Evolutionary conservation across 1,140 invertebrate species (phyloP), one percentile per base, ranked within the genome.

Genomic region (Leptinotarsa lineolata): DNA sequence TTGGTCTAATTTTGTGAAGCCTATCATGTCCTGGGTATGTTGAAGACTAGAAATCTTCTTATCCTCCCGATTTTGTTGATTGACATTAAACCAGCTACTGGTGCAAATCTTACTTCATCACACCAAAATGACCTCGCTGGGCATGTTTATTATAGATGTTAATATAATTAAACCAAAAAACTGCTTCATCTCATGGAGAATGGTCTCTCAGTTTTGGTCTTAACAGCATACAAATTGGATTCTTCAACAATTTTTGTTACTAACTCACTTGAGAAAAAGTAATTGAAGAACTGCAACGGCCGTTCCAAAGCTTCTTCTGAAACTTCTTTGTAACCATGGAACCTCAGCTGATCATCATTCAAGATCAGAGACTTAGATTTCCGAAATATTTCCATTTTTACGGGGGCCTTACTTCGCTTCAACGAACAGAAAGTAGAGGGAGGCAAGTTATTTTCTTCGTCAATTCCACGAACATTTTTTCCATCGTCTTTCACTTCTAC

Each of bases 1-100:
- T 73, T 72, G 82, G 82, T 73, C 79, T 75, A 71, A 85, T 81
- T 79, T 83, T 83, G 78, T 78, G 78, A 58, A 84, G 72, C 70
- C 80, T 78, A 75, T 84, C 82, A 78, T 81, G 79, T 71, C 80
- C 81, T 68, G 60, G 16, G 3, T 63, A 3, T 83, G 64, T 83
- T 72, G 72, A 81, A 82, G 74, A 83, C 81, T 74, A 83, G 79
- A 68, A 83, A 24, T 3, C 24, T 24, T 24, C 6, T 24, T 46
- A 68, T 63, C 73, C 15, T 71, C 63, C 20, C 80, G 73, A 15
- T 82, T 80, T 76, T 80, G 78, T 84, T 84, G 30, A 79, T 64
- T 16, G 77, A 60, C 81, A 82, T 84, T 16, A 75, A 75, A 77
- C 79, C 76, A 74, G 73, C 77, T 73, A 84, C 80, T 46, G 64